A percentile compares a stretch with the other conserved stretches of the same genome.
phyloP scores from a whole-genome alignment of 2,113 vertebrate species.

The Chitala chitala region DNA sequence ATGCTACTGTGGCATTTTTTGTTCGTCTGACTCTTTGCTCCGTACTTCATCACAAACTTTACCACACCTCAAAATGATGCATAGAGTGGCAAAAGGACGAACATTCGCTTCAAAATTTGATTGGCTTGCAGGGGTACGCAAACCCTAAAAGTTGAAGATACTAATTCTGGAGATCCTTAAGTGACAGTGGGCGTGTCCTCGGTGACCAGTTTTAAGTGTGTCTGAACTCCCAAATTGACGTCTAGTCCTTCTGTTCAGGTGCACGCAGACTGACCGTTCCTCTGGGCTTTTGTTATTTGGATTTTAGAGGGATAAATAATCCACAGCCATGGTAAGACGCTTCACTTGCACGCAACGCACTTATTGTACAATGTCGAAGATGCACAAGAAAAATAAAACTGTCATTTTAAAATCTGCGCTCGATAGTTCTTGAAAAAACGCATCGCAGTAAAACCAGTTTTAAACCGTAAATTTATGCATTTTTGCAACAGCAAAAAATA shows the following conservation, averaged over 20 bases:
- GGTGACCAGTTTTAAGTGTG: conserved; percentile 62
- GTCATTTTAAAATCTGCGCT: neutral
- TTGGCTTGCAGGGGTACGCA: conserved; percentile 51
- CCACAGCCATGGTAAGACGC: conserved; percentile 68
- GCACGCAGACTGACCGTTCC: conserved; percentile 65
- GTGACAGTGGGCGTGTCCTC: conserved; percentile 57
- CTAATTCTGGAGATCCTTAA: conserved; percentile 67
- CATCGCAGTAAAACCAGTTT: too few relatives aligned
- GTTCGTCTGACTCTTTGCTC: neutral
- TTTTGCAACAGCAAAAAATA: neutral
- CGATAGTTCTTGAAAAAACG: neutral
- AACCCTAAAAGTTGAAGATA: conserved; percentile 72
- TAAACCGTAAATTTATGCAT: neutral
- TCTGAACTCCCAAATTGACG: conserved; percentile 58
- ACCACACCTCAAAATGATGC: neutral
- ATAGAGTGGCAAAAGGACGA: conserved; percentile 25
- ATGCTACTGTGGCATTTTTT: conserved; percentile 1
- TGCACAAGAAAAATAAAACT: neutral
- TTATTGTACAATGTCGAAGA: conserved; percentile 5
- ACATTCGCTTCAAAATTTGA: conserved; percentile 47
- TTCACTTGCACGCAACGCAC: neutral
- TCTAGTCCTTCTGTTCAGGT: conserved; percentile 71
- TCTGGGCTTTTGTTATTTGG: conserved; percentile 63
- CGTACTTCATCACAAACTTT: conserved; percentile 15
- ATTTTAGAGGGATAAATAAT: conserved; percentile 59